These are phyloP conservation scores for Ceuthmochares aereus DNA, from an alignment of 2,113 vertebrate species.

Conservation along the genomic window DNA sequence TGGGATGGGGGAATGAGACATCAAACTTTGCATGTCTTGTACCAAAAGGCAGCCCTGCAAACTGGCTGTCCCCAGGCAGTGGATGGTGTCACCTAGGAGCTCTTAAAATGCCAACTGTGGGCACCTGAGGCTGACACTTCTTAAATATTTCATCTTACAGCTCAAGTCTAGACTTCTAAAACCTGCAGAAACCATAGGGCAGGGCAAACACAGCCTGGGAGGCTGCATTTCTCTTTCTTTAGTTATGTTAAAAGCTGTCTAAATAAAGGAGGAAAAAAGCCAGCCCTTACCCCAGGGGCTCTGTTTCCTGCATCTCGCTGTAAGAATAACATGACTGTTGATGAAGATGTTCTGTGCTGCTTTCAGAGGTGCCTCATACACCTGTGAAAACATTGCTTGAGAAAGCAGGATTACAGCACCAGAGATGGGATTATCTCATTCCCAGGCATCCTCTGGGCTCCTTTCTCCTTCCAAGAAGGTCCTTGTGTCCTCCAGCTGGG, in stretches of 20 bases:
- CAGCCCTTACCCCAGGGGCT: neutral
- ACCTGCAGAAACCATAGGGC: neutral
- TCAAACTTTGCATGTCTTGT: neutral
- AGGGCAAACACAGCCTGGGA: neutral
- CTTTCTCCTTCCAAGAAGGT: neutral
- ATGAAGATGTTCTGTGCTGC: neutral
- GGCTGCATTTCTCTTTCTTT: neutral
- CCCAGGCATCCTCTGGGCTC: neutral
- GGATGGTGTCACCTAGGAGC: neutral
- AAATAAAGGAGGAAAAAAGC: neutral
- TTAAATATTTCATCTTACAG: neutral
- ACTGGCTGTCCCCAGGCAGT: neutral
- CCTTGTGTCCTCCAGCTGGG: neutral
- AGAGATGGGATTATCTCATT: accelerated
- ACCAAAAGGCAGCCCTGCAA: neutral
- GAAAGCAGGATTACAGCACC: neutral
- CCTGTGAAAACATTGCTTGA: slow-evolving; percentile 6
- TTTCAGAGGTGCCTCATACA: neutral
- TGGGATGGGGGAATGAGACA: neutral
- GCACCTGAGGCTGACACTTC: neutral
- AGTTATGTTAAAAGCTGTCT: neutral
- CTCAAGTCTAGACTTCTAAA: neutral
- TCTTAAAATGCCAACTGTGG: accelerated
- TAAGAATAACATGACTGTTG: neutral
- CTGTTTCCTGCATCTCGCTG: neutral